phyloP scores from a whole-genome alignment of 2,797 vertebrate genomes.

The Nannoperca australis region DNA sequence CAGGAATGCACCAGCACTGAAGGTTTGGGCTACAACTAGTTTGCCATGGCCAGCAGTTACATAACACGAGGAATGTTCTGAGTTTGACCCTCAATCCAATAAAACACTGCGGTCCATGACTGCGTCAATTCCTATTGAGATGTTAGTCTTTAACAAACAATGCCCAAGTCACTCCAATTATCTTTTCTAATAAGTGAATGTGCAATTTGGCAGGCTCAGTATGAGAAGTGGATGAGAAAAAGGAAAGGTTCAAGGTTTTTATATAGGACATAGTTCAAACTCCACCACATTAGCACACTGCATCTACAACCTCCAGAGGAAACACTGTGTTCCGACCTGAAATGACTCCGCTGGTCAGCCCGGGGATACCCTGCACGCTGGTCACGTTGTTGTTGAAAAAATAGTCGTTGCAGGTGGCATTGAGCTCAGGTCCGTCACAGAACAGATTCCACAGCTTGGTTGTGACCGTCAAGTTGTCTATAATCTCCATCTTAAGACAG shows the following conservation, averaged over 20 bases:
- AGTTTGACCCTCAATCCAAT: slow-evolving; percentile 6
- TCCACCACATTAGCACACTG: neutral
- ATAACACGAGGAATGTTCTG: slow-evolving; percentile 30
- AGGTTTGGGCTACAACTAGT: slow-evolving; percentile 15
- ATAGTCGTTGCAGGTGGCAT: slow-evolving; percentile 89
- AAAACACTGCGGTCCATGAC: neutral
- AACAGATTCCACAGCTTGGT: slow-evolving; percentile 90
- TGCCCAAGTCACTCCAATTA: neutral
- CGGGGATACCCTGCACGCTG: slow-evolving; percentile 92
- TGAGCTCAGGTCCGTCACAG: slow-evolving; percentile 83
- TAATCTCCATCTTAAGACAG: slow-evolving; percentile 87
- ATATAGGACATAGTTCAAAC: neutral
- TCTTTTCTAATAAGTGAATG: neutral
- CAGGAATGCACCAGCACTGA: slow-evolving; percentile 37
- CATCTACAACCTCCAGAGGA: neutral
- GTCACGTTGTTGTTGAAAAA: slow-evolving; percentile 91
- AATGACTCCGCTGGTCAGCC: slow-evolving; percentile 90
- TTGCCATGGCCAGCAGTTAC: slow-evolving; percentile 35
- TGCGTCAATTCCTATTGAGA: neutral
- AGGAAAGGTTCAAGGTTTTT: neutral
- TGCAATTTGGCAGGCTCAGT: neutral
- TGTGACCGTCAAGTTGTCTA: slow-evolving; percentile 84
- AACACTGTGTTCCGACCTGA: slow-evolving; percentile 81
- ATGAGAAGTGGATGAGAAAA: neutral
- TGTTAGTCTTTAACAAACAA: neutral